phyloP scores from a whole-genome alignment of 2,113 vertebrate genomes.

The Halichoeres trimaculatus region DNA sequence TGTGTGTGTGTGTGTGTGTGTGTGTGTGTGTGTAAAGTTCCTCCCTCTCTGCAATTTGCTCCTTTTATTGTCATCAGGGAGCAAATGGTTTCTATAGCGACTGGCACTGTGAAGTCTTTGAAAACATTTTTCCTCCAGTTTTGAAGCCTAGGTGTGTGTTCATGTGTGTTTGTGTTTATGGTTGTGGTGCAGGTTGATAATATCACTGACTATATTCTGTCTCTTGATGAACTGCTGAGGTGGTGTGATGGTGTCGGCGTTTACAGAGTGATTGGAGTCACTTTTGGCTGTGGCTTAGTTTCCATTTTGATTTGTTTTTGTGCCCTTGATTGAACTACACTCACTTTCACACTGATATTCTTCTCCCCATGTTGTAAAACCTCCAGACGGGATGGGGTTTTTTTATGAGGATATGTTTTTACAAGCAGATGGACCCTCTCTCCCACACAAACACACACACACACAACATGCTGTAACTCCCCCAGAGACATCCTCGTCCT shows the following conservation, averaged over 20 bases:
- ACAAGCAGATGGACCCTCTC: conserved; percentile 27
- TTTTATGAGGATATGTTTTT: conserved; percentile 36
- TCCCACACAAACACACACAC: conserved; percentile 1
- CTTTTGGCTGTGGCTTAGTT: background rate
- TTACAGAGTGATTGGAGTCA: background rate
- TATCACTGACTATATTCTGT: conserved; percentile 1
- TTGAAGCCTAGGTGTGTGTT: conserved; percentile 13
- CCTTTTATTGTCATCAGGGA: conserved; percentile 72
- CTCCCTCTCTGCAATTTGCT: conserved; percentile 73
- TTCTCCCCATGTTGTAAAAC: conserved; percentile 30
- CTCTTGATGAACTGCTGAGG: conserved; percentile 1
- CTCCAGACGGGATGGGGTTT: conserved; percentile 17
- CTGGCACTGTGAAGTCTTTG: conserved; percentile 60
- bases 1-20: conserved; percentile 6
- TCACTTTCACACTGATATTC: conserved; percentile 20
- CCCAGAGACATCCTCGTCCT: conserved; percentile 54
- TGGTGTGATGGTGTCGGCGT: background rate
- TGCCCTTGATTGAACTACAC: no score
- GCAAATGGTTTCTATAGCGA: conserved; percentile 82
- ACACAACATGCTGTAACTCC: conserved; percentile 22
- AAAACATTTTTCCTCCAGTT: conserved; percentile 42
- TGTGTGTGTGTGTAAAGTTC: conserved; percentile 21
- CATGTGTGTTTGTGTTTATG: conserved; percentile 2
- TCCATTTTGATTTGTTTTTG: no score
- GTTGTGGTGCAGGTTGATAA: background rate